These are phyloP conservation scores for Danionella dracula DNA, from an alignment of 2,797 vertebrate genomes.

Conservation along the genomic window DNA sequence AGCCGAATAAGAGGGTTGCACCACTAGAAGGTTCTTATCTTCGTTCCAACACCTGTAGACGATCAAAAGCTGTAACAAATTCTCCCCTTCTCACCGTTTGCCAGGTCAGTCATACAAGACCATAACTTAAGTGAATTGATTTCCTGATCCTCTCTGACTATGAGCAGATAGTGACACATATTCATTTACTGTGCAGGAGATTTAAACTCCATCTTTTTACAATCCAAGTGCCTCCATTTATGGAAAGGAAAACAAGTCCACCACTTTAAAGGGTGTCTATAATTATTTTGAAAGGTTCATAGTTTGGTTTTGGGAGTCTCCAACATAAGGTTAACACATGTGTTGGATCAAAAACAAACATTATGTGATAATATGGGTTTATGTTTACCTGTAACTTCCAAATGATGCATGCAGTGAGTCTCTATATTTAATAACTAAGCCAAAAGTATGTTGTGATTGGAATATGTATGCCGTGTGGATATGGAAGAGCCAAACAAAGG, in stretches of 20 bases:
- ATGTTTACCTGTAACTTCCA: too few relatives aligned
- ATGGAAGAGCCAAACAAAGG: too few relatives aligned
- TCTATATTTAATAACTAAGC: too few relatives aligned
- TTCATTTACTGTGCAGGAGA: neutral
- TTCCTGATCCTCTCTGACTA: conserved; percentile 17
- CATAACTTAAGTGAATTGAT: conserved; percentile 19
- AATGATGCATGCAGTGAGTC: too few relatives aligned
- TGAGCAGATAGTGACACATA: neutral
- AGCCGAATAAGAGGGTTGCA: neutral
- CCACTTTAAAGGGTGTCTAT: too few relatives aligned
- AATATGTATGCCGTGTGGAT: too few relatives aligned
- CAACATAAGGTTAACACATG: too few relatives aligned
- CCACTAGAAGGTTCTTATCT: conserved; percentile 31
- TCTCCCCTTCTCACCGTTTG: conserved; percentile 7
- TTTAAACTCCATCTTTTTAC: neutral
- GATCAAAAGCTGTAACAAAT: conserved; percentile 32
- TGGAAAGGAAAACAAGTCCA: neutral
- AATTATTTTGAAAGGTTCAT: too few relatives aligned
- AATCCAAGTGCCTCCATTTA: neutral
- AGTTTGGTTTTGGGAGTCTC: too few relatives aligned
- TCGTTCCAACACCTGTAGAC: conserved; percentile 36
- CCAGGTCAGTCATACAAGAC: conserved; percentile 24
- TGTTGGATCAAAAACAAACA: too few relatives aligned
- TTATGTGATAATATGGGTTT: too few relatives aligned
- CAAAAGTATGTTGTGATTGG: too few relatives aligned